These are phyloP conservation scores for Heliconius hermathena DNA, from an alignment of 1,140 invertebrate genomes.

Conservation along the genomic window DNA sequence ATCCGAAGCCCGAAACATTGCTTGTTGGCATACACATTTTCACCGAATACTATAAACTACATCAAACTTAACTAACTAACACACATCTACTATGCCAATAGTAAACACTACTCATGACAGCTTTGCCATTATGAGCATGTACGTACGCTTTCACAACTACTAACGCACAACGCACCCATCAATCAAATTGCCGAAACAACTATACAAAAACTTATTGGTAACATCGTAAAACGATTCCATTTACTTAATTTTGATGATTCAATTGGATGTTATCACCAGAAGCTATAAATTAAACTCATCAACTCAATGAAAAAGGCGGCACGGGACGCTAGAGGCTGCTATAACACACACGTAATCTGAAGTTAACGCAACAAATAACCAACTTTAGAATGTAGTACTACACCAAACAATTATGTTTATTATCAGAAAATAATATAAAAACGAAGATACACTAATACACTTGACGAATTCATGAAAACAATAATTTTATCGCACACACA, in stretches of 20 bases:
- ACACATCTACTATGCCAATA: constrained; percentile 67
- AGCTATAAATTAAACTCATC: constrained; percentile 58
- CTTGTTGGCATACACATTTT: constrained; percentile 82
- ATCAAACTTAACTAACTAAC: constrained; percentile 68
- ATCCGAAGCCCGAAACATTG: constrained; percentile 79
- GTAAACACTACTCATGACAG: constrained; percentile 80
- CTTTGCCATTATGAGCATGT: constrained; percentile 72
- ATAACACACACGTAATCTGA: constrained; percentile 67
- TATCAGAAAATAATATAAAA: constrained; percentile 28
- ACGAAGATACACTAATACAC: constrained; percentile 41
- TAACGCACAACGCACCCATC: constrained; percentile 70
- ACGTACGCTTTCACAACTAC: constrained; percentile 77
- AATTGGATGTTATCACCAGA: constrained; percentile 20
- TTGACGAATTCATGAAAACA: constrained; percentile 67
- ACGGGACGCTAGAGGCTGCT: constrained; percentile 69
- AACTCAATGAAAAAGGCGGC: constrained; percentile 72
- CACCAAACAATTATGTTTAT: constrained; percentile 43
- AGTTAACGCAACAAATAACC: constrained; percentile 35
- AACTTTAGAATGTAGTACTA: constrained; percentile 24
- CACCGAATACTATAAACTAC: constrained; percentile 52
- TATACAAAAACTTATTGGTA: constrained; percentile 4
- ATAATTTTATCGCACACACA: constrained; percentile 79
- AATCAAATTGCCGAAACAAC: constrained; percentile 51
- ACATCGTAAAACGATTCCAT: constrained; percentile 15
- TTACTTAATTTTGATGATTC: background rate